Evolutionary conservation across 2,888 invertebrate genomes (phyloP), one percentile per base, ranked within the genome.

Genomic region (Philonicus albiceps): DNA sequence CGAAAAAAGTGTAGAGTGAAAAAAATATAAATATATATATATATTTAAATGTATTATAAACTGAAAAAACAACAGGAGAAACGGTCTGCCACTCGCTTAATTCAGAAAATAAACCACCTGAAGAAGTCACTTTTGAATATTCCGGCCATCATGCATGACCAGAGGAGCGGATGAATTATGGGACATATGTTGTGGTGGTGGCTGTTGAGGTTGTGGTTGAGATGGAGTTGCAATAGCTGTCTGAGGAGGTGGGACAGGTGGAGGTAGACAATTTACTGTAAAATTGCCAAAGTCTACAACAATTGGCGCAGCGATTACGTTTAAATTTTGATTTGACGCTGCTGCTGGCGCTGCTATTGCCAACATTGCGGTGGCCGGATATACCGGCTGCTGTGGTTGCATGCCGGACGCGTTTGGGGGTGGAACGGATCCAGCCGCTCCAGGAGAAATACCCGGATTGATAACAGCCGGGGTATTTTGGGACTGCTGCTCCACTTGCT

Each of bases 201-300:
- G 64, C 27, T 64, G 64, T 40, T 88, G 86, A 40, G 85, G 81
- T 85, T 87, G 87, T 13, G 64, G 76, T 64, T 74, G 86, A 64
- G 64, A 3, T 86, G 72, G 30, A 30, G 49, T 34, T 49, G 87
- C 81, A 31, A 86, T 87, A 22, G 88, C 11, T 81, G 88, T 88
- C 22, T 74, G 80, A 31, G 86, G 81, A 78, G 87, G 85, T 13
- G 87, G 81, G 8, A 87, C 86, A 7, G 89, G 88, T 13, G 89
- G 87, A 7, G 89, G 89, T 81, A 90, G 81, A 86, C 90, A 90
- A 89, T 90, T 90, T 19, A 90, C 89, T 72, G 90, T 89, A 84
- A 90, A 90, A 88, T 90, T 91, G 85, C 90, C 90, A 80, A 90
- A 90, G 87, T 91, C 90, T 34, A 91, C 90, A 86, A 90, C 90